These are phyloP conservation scores for Diploscapter pachys DNA, from an alignment of 1,140 invertebrate species.

Conservation along the genomic window DNA sequence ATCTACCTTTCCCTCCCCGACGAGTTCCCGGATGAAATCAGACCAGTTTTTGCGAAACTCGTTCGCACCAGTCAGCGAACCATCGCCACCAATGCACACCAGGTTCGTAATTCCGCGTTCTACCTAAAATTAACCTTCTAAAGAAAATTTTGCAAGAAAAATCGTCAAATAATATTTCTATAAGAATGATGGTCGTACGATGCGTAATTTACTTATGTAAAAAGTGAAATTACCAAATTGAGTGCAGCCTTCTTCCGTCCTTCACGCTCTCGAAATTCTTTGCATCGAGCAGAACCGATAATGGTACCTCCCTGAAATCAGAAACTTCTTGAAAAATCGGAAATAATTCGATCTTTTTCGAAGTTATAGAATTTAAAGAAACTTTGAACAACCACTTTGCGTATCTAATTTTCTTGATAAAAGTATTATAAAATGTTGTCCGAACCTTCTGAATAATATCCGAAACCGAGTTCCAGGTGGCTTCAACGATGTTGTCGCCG, in stretches of 20 bases:
- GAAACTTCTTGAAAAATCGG: neutral
- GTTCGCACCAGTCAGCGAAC: slow-evolving; percentile 95
- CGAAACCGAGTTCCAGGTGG: slow-evolving; percentile 94
- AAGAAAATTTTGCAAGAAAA: too few relatives aligned
- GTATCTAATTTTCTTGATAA: neutral
- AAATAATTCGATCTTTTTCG: too few relatives aligned
- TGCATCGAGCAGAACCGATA: slow-evolving; percentile 93
- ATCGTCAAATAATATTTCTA: neutral
- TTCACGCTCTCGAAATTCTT: slow-evolving; percentile 78
- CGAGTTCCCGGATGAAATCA: slow-evolving; percentile 77
- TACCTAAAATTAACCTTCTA: slow-evolving; percentile 58
- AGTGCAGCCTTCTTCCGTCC: slow-evolving; percentile 75
- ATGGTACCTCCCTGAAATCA: slow-evolving; percentile 85
- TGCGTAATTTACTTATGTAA: too few relatives aligned
- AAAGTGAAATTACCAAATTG: too few relatives aligned
- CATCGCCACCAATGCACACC: slow-evolving; percentile 97
- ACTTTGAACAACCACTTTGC: too few relatives aligned
- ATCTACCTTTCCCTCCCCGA: slow-evolving; percentile 65
- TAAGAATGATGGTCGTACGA: neutral
- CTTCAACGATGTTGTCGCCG: slow-evolving; percentile 86
- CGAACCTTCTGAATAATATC: slow-evolving; percentile 80
- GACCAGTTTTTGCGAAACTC: slow-evolving; percentile 81
- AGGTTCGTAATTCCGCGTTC: slow-evolving; percentile 85
- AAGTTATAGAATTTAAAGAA: too few relatives aligned
- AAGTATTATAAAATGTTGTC: neutral